Evolutionary conservation across 1,140 invertebrate genomes (phyloP).

Genomic region (Geopemphigus sp.): DNA sequence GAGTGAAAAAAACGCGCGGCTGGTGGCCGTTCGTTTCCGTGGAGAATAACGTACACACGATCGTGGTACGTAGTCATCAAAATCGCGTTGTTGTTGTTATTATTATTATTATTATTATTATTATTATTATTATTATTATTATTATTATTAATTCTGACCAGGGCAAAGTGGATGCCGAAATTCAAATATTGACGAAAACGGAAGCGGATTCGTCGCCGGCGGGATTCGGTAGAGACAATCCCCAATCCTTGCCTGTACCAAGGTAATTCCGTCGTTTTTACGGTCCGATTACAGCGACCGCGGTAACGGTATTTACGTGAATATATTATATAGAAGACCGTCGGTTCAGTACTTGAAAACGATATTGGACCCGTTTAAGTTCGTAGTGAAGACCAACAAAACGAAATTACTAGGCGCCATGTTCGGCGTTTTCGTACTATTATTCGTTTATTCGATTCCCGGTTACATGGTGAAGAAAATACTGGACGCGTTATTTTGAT

Average conservation of each 20-base stretch:
- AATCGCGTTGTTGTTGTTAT: too few species aligned
- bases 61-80: neutral
- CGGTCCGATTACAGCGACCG: too few species aligned
- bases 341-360: neutral
- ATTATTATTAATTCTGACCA: too few species aligned
- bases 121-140: too few species aligned
- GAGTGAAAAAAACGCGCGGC: slow-evolving; percentile 66
- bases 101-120: too few species aligned
- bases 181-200: slow-evolving; percentile 61
- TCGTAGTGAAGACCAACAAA: slow-evolving; percentile 9
- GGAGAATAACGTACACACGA: slow-evolving; percentile 51
- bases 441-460: slow-evolving; percentile 15
- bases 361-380: neutral
- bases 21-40: slow-evolving; percentile 78
- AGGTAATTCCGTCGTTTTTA: neutral
- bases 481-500: neutral
- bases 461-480: slow-evolving; percentile 16
- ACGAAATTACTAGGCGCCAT: neutral
- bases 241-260: slow-evolving; percentile 61
- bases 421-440: neutral
- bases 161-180: slow-evolving; percentile 67
- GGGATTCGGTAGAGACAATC: slow-evolving; percentile 63
- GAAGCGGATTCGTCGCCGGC: slow-evolving; percentile 63
- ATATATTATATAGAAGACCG: slow-evolving; percentile 10
- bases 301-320: too few species aligned